phyloP scores from a whole-genome alignment of 2,888 invertebrate genomes.

The Spisula solida region DNA sequence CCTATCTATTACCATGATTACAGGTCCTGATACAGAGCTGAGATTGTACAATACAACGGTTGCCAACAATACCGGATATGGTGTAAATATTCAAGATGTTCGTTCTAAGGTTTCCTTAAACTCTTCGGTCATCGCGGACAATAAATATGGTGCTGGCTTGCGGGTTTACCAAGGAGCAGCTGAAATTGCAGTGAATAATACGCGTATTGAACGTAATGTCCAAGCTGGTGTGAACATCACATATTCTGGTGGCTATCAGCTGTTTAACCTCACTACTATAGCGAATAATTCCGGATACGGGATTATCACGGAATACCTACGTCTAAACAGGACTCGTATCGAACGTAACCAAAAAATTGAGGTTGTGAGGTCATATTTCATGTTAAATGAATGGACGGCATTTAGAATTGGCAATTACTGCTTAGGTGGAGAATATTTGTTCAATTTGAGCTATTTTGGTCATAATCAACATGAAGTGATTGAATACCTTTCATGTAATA shows the following conservation, averaged over 20 bases:
- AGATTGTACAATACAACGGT: slow-evolving; percentile 94
- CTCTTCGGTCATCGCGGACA: slow-evolving; percentile 93
- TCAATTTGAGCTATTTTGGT: slow-evolving; percentile 97
- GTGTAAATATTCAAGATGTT: slow-evolving; percentile 97
- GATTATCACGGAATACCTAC: slow-evolving; percentile 83
- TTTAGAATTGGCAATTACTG: slow-evolving; percentile 98
- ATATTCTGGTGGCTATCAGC: slow-evolving; percentile 97
- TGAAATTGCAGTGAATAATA: slow-evolving; percentile 97
- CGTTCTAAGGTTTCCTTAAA: slow-evolving; percentile 96
- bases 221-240: slow-evolving; percentile 95
- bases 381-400: slow-evolving; percentile 95
- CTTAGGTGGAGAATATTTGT: slow-evolving; percentile 89
- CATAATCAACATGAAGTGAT: slow-evolving; percentile 93
- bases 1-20: slow-evolving; percentile 18
- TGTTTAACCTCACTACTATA: slow-evolving; percentile 95
- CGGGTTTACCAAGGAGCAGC: slow-evolving; percentile 96
- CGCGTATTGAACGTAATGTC: slow-evolving; percentile 94
- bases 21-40: slow-evolving; percentile 83
- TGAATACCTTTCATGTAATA: slow-evolving; percentile 95
- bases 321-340: slow-evolving; percentile 83
- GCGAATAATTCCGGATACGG: slow-evolving; percentile 95
- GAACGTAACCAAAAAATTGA: slow-evolving; percentile 81
- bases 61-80: slow-evolving; percentile 96
- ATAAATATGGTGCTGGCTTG: slow-evolving; percentile 94
- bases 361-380: slow-evolving; percentile 95